Conservation (phyloP, 2,113 vertebrate genomes). For the Chauna torquata region DNA sequence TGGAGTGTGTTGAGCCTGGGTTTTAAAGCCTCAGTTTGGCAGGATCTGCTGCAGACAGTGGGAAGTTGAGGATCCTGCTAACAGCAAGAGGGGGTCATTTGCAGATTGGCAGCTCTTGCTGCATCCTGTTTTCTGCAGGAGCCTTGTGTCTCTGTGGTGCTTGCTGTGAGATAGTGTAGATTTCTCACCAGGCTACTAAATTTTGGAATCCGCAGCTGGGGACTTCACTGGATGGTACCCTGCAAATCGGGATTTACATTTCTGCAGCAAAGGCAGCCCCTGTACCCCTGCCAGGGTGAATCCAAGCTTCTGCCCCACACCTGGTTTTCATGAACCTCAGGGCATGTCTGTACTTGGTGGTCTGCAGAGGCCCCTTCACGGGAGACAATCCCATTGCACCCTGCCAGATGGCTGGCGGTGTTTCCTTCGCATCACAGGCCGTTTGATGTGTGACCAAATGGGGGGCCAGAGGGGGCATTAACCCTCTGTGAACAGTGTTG, state of each 20-base stretch:
- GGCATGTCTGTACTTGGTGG: fast-evolving
- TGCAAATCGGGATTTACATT: neutral
- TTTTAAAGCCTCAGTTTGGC: neutral
- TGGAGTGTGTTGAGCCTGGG: neutral
- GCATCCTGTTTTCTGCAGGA: neutral
- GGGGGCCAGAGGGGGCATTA: neutral
- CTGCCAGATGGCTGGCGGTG: neutral
- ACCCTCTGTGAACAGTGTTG: neutral
- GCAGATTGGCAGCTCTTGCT: neutral
- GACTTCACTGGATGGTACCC: neutral
- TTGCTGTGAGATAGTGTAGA: neutral
- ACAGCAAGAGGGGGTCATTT: neutral
- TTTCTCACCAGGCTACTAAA: neutral
- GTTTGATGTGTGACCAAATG: neutral
- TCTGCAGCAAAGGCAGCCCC: neutral
- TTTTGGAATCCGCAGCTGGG: fast-evolving
- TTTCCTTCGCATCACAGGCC: neutral
- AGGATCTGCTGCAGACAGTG: neutral
- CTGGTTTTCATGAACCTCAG: neutral
- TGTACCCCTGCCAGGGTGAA: neutral
- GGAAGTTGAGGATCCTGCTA: neutral
- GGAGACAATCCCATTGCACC: neutral
- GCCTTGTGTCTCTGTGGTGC: neutral
- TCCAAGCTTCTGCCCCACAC: neutral
- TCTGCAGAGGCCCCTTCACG: neutral